phyloP scores from a whole-genome alignment of 2,888 invertebrate genomes.

The Nemapogon koenigi region DNA sequence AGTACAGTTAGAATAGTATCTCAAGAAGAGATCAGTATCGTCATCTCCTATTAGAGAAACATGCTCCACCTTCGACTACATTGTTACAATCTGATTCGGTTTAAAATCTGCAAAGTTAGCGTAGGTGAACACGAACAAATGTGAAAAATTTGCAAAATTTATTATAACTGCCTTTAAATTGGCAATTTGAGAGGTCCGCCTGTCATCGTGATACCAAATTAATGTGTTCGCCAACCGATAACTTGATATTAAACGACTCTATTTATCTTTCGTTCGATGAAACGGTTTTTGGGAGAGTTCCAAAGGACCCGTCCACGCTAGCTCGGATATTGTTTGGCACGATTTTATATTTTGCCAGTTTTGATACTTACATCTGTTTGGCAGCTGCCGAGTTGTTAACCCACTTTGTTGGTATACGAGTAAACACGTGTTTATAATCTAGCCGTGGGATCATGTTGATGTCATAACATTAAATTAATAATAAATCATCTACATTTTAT shows the following conservation, averaged over 20 bases:
- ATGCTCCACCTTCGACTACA: not conserved
- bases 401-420: slow-evolving; percentile 27
- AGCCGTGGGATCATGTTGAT: no score
- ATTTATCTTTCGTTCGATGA: slow-evolving; percentile 7
- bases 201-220: slow-evolving; percentile 21
- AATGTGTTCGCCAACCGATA: slow-evolving; percentile 9
- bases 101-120: slow-evolving; percentile 14
- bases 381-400: slow-evolving; percentile 32
- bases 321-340: slow-evolving; percentile 2
- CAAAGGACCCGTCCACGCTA: slow-evolving; percentile 3
- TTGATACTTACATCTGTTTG: slow-evolving; percentile 28
- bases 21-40: not conserved
- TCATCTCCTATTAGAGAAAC: not conserved
- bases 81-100: slow-evolving; percentile 6
- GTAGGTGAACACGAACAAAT: slow-evolving; percentile 31
- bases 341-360: slow-evolving; percentile 4
- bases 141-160: slow-evolving; percentile 35
- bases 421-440: slow-evolving; percentile 28
- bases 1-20: no score
- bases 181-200: slow-evolving; percentile 32
- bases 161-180: slow-evolving; percentile 44
- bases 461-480: not conserved
- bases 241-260: slow-evolving; percentile 8
- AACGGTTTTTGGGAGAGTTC: slow-evolving; percentile 7
- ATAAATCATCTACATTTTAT: no score